Evolutionary conservation across 2,113 vertebrate genomes (phyloP), one percentile per base, ranked within the genome.

Genomic region (Eleginops maclovinus): DNA sequence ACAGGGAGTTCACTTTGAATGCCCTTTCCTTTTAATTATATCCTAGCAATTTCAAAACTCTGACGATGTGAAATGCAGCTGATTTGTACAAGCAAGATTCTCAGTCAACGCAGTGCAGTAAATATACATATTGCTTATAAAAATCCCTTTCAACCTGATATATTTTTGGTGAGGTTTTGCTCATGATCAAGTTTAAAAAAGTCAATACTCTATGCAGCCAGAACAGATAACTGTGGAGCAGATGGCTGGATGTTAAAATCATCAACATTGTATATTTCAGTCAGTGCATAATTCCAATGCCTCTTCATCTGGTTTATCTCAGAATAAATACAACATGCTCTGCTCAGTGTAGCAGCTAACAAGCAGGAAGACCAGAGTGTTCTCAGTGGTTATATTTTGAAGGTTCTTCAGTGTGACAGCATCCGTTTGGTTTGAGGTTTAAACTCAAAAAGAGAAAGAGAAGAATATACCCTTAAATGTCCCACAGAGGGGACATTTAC

Each of bases 371-470:
- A 84, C 50, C n/a, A 61, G 77, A 70, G 46, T 79, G 73, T 8
- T 10, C 85, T 75, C n/a, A 89, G 89, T 91, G 88, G 31, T 36
- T 36, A 8, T 36, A 87, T 86, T 75, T 77, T 82, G 15, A 69
- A 75, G 7, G 49, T 66, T 80, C 40, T 77, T 75, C 77, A 87
- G 75, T 64, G 56, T 85, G 83, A 81, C 11, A 59, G 40, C 51
- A 71, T 44, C 43, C 49, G 43, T 55, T 88, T 75, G 62, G 21
- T 82, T 86, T 61, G 73, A 62, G n/a, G 53, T 85, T 83, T 46
- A 9, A 64, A 61, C 54, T n/a, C n/a, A n/a, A n/a, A n/a, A n/a
- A n/a, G n/a, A n/a, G n/a, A n/a, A n/a, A n/a, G n/a, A n/a, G n/a
- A n/a, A n/a, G n/a, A n/a, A n/a, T n/a, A n/a, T n/a, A n/a, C n/a